Evolutionary conservation across 2,797 vertebrate genomes (phyloP).

Genomic region (Bovichtus variegatus): DNA sequence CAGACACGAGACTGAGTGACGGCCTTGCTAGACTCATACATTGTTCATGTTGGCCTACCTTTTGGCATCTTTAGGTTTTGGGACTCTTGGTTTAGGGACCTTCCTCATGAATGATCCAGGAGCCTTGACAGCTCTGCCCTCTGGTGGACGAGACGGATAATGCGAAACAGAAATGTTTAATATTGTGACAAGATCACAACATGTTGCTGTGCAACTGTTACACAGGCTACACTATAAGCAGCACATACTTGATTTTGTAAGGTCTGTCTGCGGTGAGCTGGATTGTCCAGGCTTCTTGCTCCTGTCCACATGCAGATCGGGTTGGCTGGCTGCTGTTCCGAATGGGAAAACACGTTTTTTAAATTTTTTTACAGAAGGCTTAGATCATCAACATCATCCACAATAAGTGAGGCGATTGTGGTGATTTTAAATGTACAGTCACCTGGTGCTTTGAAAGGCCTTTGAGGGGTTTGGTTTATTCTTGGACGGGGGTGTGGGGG

Average conservation of each 20-base stretch:
- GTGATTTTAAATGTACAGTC: conserved; percentile 1
- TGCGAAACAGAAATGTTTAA: not conserved
- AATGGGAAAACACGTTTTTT: not conserved
- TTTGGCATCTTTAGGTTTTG: not conserved
- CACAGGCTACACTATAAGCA: not conserved
- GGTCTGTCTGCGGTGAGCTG: not conserved
- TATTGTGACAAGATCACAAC: not conserved
- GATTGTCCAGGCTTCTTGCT: conserved; percentile 36
- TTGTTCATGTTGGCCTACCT: conserved; percentile 25
- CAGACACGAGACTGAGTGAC: too few species aligned
- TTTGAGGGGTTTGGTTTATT: not conserved
- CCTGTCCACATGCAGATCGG: not conserved
- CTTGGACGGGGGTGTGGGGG: not conserved
- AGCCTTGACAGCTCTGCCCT: conserved; percentile 43
- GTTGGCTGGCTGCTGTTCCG: not conserved
- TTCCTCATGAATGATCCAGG: not conserved
- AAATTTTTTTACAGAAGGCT: not conserved
- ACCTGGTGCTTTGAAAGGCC: conserved; percentile 18
- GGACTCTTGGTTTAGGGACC: not conserved
- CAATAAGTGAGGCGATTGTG: not conserved
- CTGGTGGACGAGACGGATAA: conserved; percentile 60
- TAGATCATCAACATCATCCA: not conserved
- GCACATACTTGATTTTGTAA: conserved; percentile 39
- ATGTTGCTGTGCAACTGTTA: not conserved
- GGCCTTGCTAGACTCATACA: not conserved